Conservation (phyloP, 2,113 vertebrate species). For the Tenebrosternarchus preto region DNA sequence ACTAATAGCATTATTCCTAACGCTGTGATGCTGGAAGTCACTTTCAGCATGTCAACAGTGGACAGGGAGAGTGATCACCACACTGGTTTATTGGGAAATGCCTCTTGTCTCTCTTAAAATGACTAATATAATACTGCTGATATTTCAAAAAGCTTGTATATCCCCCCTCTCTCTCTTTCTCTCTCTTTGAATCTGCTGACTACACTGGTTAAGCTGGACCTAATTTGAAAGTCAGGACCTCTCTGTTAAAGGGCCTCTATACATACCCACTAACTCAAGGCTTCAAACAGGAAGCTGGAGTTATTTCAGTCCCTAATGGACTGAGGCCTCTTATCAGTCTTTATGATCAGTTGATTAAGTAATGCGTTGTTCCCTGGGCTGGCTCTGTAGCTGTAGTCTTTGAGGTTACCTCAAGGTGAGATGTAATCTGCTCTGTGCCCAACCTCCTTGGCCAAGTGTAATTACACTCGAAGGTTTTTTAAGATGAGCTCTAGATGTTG, state of each 20-base stretch:
- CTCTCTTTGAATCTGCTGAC: too few relatives aligned
- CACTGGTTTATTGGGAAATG: too few relatives aligned
- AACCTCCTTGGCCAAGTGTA: not conserved
- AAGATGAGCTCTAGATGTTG: not conserved
- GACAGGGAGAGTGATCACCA: too few relatives aligned
- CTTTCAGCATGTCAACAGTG: too few relatives aligned
- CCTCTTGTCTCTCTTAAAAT: too few relatives aligned
- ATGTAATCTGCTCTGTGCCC: not conserved
- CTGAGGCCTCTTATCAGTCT: constrained; percentile 50
- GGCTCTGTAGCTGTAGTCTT: not conserved
- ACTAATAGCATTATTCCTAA: too few relatives aligned
- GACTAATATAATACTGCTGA: too few relatives aligned
- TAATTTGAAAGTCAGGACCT: too few relatives aligned
- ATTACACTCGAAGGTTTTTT: not conserved
- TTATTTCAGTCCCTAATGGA: constrained; percentile 60
- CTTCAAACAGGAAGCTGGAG: constrained; percentile 57
- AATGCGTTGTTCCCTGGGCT: not conserved
- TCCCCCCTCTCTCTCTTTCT: too few relatives aligned
- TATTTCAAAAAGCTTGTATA: too few relatives aligned
- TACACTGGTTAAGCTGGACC: too few relatives aligned
- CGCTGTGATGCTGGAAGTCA: too few relatives aligned
- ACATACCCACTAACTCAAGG: constrained; percentile 56
- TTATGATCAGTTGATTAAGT: constrained; percentile 11
- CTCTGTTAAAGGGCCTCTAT: constrained; percentile 31
- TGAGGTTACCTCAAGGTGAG: constrained; percentile 9